Evolutionary conservation across 2,888 invertebrate species (phyloP), one percentile per base, ranked within the genome.

Genomic region (Trilocha varians): DNA sequence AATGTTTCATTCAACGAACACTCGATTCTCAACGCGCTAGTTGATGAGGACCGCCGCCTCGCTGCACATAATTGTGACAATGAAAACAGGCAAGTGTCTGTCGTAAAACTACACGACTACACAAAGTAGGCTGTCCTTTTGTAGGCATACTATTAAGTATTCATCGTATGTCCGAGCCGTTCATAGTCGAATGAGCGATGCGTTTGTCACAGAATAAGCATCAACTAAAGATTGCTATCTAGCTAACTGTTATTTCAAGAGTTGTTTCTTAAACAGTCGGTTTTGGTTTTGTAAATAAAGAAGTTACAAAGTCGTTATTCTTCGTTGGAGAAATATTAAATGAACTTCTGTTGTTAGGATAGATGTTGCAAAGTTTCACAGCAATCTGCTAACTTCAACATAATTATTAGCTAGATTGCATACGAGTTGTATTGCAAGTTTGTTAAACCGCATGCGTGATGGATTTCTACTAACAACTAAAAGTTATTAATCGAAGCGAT

Each of bases 51-150:
- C 65, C 57, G 66, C 63, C 62, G 56, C 58, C 52, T 50, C 55
- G 52, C 52, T 55, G 59, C 57, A 69, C 65, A 67, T 66, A 61
- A 76, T 72, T 71, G 70, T 71, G 70, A 78, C 78, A 76, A 76
- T 75, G 69, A 70, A 74, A 69, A 70, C 67, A 73, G 73, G 68
- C 70, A 77, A 76, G 72, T 70, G 75, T 77, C 74, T 76, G 67
- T 74, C 78, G 77, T 78, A 79, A 78, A 78, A 77, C 70, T 72
- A 71, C 64, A 71, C 66, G 63, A 61, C 59, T 61, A 68, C 64
- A 76, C 68, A 77, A 72, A 72, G 69, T 72, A 68, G 65, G 65
- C 63, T 69, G 69, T 70, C 73, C 75, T 76, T 74, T 73, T 76
- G 75, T 70, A 65, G 66, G 55, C 65, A 71, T 63, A 71, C 72